Base-by-base conservation (phyloP, 1,140 invertebrate genomes). In the Scylla paramamosain region DNA sequence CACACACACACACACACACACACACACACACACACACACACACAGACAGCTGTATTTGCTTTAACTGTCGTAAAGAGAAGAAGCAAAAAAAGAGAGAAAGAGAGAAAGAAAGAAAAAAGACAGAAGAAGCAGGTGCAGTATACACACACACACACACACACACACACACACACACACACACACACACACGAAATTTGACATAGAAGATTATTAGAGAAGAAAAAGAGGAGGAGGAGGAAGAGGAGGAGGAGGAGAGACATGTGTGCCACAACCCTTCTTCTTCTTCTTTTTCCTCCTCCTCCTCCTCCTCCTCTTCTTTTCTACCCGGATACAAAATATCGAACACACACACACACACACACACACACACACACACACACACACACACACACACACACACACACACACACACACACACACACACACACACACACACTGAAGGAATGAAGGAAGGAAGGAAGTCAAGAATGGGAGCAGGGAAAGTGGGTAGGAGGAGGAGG, bases 21-120 rank as follows among this genome's bases (percentile, higher is more conserved):
- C 87, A 89, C 32, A 89, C 32, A 89, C 3, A 45, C 31, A 89
- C 32, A 32, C n/a, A 46, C 87, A 89, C 32, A 89, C 3, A 89
- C 87, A 89, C 87, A n/a, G 8, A n/a, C 87, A 89, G 77, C 28
- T 28, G 28, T 20, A 1, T 28, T 82, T 20, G 77, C 20, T 2
- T 4, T 20, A 28, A 7, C 28, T 59, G 25, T 59, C 32, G 12
- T 52, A 48, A 14, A 14, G 89, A 52, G 46, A 48, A 59, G 46
- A 28, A 59, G 25, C 1, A 91, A 8, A 16, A 86, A 4, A 39
- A 86, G 25, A n/a, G 12, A 28, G 83, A 86, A 6, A 39, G 39
- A 39, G 6, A 32, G 91, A 77, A 6, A 29, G 91, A 82, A 77
- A 77, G 67, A 10, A 52, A 32, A 25, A 10, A 67, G 59, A 31